A percentile compares a stretch with the other conserved stretches of the same genome.
Evolutionary conservation across 2,888 invertebrate species (phyloP).

Genomic region (Mesorhabditis spiculigera): DNA sequence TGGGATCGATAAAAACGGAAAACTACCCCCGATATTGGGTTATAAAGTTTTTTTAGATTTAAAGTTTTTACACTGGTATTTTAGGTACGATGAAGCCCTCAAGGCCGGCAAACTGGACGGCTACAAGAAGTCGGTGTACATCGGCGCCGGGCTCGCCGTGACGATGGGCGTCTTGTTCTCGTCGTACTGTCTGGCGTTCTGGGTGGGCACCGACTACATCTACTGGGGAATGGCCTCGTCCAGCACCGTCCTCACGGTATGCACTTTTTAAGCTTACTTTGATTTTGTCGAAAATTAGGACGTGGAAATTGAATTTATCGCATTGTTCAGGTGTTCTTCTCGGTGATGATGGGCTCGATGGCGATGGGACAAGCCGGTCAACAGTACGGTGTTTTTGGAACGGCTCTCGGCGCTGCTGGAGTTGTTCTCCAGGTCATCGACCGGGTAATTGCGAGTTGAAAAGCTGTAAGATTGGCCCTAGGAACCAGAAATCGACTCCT

Average conservation of each 20-base stretch:
- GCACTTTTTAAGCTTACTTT: constrained; percentile 61
- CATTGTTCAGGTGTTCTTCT: constrained; percentile 61
- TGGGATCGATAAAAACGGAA: no score
- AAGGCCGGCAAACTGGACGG: constrained; percentile 33
- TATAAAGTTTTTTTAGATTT: no score
- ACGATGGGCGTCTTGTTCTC: constrained; percentile 57
- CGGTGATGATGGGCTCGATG: constrained; percentile 62
- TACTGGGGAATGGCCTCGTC: constrained; percentile 23
- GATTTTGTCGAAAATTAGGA: constrained; percentile 59
- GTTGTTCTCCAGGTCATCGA: constrained; percentile 63
- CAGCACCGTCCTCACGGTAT: constrained; percentile 41
- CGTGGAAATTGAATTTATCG: no score
- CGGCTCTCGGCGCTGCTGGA: constrained; percentile 75
- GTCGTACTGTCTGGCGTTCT: constrained; percentile 48
- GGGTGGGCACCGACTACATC: constrained; percentile 37
- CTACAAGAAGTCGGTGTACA: constrained; percentile 37
- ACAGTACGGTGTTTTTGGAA: constrained; percentile 75
- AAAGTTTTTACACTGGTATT: no score
- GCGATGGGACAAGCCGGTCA: constrained; percentile 77
- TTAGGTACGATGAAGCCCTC: constrained; percentile 40
- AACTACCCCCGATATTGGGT: no score
- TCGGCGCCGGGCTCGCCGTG: constrained; percentile 56
- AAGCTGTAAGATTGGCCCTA: no score
- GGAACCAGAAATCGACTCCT: constrained; percentile 49
- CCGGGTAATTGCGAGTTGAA: no score